Base-by-base conservation (phyloP, 2,888 invertebrate species). In the Drosophila tripunctata region DNA sequence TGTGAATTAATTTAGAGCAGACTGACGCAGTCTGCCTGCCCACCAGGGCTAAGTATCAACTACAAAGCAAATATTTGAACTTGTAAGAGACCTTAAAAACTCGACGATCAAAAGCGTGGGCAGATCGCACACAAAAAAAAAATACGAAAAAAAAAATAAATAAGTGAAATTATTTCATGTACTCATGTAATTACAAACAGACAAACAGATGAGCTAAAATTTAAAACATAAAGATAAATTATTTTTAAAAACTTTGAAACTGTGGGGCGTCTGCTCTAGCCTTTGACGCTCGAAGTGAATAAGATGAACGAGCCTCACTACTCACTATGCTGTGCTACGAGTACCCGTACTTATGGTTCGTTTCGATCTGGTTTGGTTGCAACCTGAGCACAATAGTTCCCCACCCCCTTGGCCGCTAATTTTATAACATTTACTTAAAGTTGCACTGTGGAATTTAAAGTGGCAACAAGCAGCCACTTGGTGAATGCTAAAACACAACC, bases 11-110 rank as follows among this genome's bases (percentile, higher is more conserved):
- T 66, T 66, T 56, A 33, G 47, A 52, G 55, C 61, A 66, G 48
- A 35, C 51, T 63, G 67, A 71, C 67, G 67, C 56, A 57, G 47
- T 21, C 48, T n/a, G 22, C 1, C 10, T 15, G 35, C 31, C 35
- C 47, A 45, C 48, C 74, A 64, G 58, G 44, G 63, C 67, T 67
- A 63, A 44, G 48, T 54, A 67, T 55, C 69, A 78, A 84, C 84
- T 83, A 84, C 84, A 82, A 83, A 84, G 83, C 60, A 56, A 82
- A 76, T 52, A 68, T 84, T 76, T 83, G 83, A 83, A 83, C 83
- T 82, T 84, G 82, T 31, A 57, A 54, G 66, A 78, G 80, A 83
- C 78, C 79, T 75, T 75, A 57, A 74, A 56, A 55, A 55, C 63
- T 52, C 50, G 30, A 64, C 63, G 67, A 80, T 83, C 83, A 80